phyloP scores from a whole-genome alignment of 64 coral and sea anemone species.

The Actinia tenebrosa region DNA sequence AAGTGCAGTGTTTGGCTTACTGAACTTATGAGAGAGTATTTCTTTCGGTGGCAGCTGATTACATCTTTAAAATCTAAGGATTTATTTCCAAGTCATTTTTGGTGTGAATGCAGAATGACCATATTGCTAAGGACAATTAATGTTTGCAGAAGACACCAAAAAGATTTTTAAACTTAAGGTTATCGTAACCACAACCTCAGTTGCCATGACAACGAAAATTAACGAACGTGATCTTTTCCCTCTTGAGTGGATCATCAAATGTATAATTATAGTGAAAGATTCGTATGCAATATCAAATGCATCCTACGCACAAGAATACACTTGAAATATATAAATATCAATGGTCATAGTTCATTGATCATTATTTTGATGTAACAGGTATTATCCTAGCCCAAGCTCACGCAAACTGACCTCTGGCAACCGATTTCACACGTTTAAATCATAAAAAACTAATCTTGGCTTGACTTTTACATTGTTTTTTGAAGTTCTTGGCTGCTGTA shows the following conservation, averaged over 20 bases:
- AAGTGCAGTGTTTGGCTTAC: neutral
- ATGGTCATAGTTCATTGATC: neutral
- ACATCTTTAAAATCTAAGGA: neutral
- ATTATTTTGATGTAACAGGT: neutral
- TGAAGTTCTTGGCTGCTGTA: no score
- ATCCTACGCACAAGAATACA: no score
- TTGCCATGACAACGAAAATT: neutral
- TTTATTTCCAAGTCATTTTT: neutral
- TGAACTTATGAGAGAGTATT: neutral
- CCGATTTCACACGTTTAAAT: neutral
- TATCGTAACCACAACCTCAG: neutral
- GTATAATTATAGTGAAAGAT: neutral
- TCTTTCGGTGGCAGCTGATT: neutral
- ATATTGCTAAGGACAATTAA: no score
- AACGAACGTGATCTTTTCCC: neutral
- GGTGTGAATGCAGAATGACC: no score
- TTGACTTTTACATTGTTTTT: neutral
- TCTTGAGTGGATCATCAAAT: neutral
- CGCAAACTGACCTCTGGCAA: neutral
- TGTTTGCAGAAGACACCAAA: no score
- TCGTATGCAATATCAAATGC: no score
- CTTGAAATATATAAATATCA: neutral
- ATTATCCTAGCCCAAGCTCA: neutral
- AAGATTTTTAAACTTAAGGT: neutral
- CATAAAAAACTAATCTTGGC: neutral